A percentile compares a stretch with the other conserved stretches of the same genome.
Evolutionary conservation across 2,797 vertebrate genomes (phyloP).

Genomic region (Microtus agrestis): DNA sequence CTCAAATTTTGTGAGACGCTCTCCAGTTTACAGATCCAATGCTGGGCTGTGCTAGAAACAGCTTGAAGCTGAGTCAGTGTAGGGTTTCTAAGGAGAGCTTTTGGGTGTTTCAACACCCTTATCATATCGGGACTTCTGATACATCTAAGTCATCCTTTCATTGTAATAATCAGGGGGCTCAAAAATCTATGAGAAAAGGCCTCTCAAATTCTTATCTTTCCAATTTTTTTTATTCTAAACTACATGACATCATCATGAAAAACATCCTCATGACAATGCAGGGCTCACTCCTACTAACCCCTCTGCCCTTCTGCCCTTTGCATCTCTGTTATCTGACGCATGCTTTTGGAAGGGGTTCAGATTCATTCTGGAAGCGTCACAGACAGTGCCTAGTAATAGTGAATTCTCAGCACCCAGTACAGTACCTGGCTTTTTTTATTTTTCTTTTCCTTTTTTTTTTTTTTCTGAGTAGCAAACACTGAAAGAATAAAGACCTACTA

Average conservation of each 20-base stretch:
- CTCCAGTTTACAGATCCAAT: not conserved
- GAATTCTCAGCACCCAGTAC: not conserved
- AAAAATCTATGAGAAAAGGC: not conserved
- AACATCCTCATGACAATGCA: not conserved
- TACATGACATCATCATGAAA: not conserved
- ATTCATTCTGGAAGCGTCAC: conserved; percentile 2
- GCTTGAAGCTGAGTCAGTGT: not conserved
- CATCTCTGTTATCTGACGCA: not conserved
- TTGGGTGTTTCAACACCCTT: not conserved
- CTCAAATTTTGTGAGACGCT: not conserved
- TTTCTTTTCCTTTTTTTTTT: not conserved
- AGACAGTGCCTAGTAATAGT: conserved; percentile 23
- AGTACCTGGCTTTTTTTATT: not conserved
- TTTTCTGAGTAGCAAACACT: not conserved
- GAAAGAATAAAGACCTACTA: not conserved
- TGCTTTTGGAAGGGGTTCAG: conserved; percentile 49
- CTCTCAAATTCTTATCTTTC: not conserved
- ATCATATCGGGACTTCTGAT: not conserved
- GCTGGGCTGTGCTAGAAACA: not conserved
- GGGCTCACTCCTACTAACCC: not conserved
- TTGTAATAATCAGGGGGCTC: not conserved
- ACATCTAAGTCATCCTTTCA: not conserved
- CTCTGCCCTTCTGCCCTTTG: not conserved
- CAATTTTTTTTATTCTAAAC: not conserved
- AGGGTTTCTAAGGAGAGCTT: not conserved